Percentiles rank a stretch among this genome's conserved stretches.
Evolutionary conservation across 1,140 invertebrate species (phyloP).

Genomic region (Oscheius sp.): DNA sequence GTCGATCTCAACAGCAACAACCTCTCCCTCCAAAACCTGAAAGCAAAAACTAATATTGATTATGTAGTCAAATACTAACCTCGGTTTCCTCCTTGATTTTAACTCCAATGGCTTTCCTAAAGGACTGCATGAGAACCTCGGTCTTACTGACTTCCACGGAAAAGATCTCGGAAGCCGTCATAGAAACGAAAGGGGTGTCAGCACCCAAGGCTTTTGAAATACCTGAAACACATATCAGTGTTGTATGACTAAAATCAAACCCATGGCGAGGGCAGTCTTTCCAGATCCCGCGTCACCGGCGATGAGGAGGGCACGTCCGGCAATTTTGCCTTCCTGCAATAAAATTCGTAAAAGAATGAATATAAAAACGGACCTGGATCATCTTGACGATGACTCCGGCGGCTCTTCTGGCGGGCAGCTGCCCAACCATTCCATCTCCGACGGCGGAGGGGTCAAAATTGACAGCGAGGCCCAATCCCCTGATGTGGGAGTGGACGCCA

Average conservation of each 20-base stretch:
- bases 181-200: conserved; percentile 95
- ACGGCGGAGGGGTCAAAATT: conserved; percentile 81
- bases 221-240: too few relatives aligned
- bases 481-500: conserved; percentile 94
- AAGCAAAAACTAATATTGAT: conserved; percentile 4
- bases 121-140: conserved; percentile 92
- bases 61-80: conserved; percentile 31
- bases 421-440: conserved; percentile 98
- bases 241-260: too few relatives aligned
- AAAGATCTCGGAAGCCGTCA: conserved; percentile 73
- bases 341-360: not conserved
- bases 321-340: conserved; percentile 84
- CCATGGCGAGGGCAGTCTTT: conserved; percentile 65
- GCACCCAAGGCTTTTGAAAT: conserved; percentile 87
- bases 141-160: conserved; percentile 99
- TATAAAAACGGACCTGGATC: conserved; percentile 71
- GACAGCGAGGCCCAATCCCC: conserved; percentile 91
- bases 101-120: conserved; percentile 94
- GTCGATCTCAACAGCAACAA: conserved; percentile 94
- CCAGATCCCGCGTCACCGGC: conserved; percentile 95
- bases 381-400: conserved; percentile 92
- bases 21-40: conserved; percentile 97
- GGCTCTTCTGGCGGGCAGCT: conserved; percentile 81
- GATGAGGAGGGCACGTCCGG: conserved; percentile 87
- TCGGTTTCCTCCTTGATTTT: conserved; percentile 79